Conservation (phyloP, 1,140 invertebrate genomes). For the Drosophila repleta region DNA sequence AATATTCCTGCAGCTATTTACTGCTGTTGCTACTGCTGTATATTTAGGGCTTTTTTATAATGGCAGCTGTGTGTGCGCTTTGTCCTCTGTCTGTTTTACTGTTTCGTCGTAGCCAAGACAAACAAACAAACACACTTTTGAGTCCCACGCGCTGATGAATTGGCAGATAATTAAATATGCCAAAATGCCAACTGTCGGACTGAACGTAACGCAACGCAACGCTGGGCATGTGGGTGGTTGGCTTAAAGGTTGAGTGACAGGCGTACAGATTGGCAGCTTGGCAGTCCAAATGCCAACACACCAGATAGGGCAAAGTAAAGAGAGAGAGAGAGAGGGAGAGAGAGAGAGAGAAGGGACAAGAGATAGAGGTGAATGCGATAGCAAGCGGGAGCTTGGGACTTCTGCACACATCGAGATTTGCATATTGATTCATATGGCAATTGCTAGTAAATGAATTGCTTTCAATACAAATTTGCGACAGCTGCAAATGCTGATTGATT, state of each 20-base stretch:
- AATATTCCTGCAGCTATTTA: constrained; percentile 20
- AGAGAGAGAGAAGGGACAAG: neutral
- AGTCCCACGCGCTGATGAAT: constrained; percentile 25
- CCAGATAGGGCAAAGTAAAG: neutral
- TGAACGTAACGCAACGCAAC: constrained; percentile 12
- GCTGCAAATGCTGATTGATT: constrained; percentile 48
- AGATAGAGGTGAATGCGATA: neutral
- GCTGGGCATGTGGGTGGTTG: constrained; percentile 14
- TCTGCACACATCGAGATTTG: constrained; percentile 39
- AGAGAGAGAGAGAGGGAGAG: neutral
- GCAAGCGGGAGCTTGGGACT: constrained; percentile 7
- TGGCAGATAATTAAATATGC: constrained; percentile 48
- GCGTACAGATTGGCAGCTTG: constrained; percentile 20
- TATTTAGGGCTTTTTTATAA: constrained; percentile 58
- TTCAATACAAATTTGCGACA: constrained; percentile 46
- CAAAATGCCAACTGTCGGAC: constrained; percentile 36
- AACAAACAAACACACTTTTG: constrained; percentile 20
- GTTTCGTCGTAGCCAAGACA: constrained; percentile 4
- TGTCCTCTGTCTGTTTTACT: constrained; percentile 28
- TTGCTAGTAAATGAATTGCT: constrained; percentile 45
- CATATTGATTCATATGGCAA: constrained; percentile 49
- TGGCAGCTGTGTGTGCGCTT: constrained; percentile 34
- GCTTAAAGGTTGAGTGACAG: constrained; percentile 33
- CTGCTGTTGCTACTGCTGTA: constrained; percentile 25
- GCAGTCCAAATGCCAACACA: constrained; percentile 10